Percentiles rank a stretch among this genome's conserved stretches.
Evolutionary conservation across 2,113 vertebrate species (phyloP).

Genomic region (Carassius gibelio): DNA sequence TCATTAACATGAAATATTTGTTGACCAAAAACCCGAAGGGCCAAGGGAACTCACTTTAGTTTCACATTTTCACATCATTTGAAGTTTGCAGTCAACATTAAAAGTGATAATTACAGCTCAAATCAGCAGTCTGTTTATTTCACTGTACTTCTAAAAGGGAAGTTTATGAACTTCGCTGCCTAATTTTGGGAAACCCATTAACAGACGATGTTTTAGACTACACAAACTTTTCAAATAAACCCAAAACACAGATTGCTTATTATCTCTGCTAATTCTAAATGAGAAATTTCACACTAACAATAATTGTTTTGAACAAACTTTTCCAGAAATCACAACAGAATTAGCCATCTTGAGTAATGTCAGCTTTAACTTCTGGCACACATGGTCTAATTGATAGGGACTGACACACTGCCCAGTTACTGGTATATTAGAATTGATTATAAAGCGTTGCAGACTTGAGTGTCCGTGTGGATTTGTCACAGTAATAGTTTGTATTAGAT

Average conservation of each 20-base stretch:
- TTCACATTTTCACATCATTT: background rate
- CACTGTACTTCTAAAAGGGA: conserved; percentile 19
- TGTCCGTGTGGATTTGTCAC: background rate
- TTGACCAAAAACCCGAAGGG: background rate
- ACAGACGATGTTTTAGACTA: background rate
- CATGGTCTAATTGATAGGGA: conserved; percentile 20
- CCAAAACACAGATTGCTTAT: conserved; percentile 15
- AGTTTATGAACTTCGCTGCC: background rate
- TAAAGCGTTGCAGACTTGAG: conserved; percentile 15
- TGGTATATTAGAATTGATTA: conserved; percentile 38
- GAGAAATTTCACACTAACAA: conserved; percentile 27
- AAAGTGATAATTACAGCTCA: conserved; percentile 35
- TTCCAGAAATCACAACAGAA: conserved; percentile 9
- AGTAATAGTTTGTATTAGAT: conserved; percentile 34
- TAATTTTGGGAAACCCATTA: conserved; percentile 17
- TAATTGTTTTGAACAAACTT: conserved; percentile 14
- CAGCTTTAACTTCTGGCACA: background rate
- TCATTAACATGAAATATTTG: conserved; percentile 6
- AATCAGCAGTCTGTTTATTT: conserved; percentile 30
- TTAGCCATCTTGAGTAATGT: background rate
- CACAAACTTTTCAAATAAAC: conserved; percentile 27
- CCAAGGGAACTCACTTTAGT: background rate
- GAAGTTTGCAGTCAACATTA: conserved; percentile 20
- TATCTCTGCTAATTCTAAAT: conserved; percentile 40
- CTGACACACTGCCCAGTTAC: conserved; percentile 21